Evolutionary conservation across 2,113 vertebrate species (phyloP).

Genomic region (Plestiodon gilberti): DNA sequence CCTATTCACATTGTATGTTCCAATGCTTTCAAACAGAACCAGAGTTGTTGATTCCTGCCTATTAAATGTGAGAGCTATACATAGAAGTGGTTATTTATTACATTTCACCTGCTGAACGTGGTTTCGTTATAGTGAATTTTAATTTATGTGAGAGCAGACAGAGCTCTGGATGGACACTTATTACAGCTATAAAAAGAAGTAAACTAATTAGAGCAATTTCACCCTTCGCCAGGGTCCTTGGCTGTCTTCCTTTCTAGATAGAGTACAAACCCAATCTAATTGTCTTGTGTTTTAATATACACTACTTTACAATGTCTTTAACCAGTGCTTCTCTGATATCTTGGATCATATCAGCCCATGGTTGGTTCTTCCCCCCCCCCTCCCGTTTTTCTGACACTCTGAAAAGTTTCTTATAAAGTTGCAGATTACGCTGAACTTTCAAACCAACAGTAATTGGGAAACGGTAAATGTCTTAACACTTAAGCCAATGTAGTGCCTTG

Average conservation of each 20-base stretch:
- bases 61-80: conserved; percentile 1
- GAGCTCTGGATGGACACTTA: conserved; percentile 2
- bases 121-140: conserved; percentile 15
- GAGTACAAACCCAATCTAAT: conserved; percentile 11
- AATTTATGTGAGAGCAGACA: conserved; percentile 3
- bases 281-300: conserved; percentile 11
- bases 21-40: background rate
- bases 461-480: background rate
- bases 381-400: background rate
- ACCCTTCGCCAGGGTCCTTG: background rate
- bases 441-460: background rate
- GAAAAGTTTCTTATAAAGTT: background rate
- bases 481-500: background rate
- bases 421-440: background rate
- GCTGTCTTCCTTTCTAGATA: conserved; percentile 25
- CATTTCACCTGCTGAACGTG: background rate
- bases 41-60: background rate
- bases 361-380: too few relatives aligned
- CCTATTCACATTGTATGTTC: background rate
- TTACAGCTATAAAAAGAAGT: conserved; percentile 22
- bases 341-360: background rate
- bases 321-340: background rate
- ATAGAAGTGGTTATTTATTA: background rate
- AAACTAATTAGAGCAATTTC: conserved; percentile 25
- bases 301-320: conserved; percentile 1